phyloP scores from a whole-genome alignment of 2,797 vertebrate genomes.

The Sebastes diploproa region DNA sequence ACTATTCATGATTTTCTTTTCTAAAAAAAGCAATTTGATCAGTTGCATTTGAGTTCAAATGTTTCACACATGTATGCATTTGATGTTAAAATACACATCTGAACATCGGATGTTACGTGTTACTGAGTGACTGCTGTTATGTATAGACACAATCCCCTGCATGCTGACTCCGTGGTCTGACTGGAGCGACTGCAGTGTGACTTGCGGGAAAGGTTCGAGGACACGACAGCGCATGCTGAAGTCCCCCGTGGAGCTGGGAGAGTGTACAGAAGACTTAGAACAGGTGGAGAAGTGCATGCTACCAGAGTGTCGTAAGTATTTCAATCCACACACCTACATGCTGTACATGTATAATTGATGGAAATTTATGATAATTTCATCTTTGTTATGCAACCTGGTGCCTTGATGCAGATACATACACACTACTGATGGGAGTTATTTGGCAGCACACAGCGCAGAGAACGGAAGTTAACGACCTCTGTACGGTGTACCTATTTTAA shows the following conservation, averaged over 20 bases:
- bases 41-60: neutral
- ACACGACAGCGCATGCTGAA: constrained; percentile 93
- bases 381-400: neutral
- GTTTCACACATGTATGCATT: neutral
- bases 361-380: neutral
- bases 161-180: constrained; percentile 95
- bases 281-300: constrained; percentile 99
- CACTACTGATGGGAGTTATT: neutral
- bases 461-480: neutral
- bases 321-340: neutral
- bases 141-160: constrained; percentile 95
- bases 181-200: constrained; percentile 98
- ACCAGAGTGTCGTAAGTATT: constrained; percentile 94
- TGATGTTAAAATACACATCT: neutral
- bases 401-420: neutral
- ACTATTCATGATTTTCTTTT: neutral
- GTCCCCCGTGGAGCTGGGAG: constrained; percentile 94
- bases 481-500: neutral
- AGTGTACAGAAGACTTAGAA: constrained; percentile 97
- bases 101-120: neutral
- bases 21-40: neutral
- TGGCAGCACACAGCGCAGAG: neutral
- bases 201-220: constrained; percentile 92
- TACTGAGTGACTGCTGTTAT: constrained; percentile 2
- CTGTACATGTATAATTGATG: constrained; percentile 11